Conservation (phyloP, 2,113 vertebrate genomes). For the Pomatostomus ruficeps region DNA sequence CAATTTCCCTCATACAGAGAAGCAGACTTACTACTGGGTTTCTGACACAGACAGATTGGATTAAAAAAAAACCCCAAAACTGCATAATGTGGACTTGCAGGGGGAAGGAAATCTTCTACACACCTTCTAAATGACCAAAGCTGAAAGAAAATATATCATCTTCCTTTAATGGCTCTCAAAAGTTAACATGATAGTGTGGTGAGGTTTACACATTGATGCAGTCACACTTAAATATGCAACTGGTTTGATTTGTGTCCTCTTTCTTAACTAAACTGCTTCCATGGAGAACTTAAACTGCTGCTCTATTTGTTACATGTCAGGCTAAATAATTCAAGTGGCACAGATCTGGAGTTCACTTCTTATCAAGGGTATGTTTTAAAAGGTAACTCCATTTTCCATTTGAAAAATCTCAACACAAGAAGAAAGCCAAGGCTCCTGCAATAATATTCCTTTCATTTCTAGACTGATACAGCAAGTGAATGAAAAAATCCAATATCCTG, state of each 20-base stretch:
- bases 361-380: slow-evolving; percentile 15
- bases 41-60: slow-evolving; percentile 71
- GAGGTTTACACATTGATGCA: neutral
- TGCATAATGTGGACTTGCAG: slow-evolving; percentile 60
- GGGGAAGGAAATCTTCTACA: slow-evolving; percentile 33
- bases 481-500: neutral
- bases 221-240: slow-evolving; percentile 35
- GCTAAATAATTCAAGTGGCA: slow-evolving; percentile 39
- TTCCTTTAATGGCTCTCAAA: slow-evolving; percentile 26
- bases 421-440: neutral
- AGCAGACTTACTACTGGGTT: slow-evolving; percentile 71
- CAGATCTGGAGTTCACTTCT: slow-evolving; percentile 16
- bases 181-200: neutral
- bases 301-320: slow-evolving; percentile 8
- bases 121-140: slow-evolving; percentile 58
- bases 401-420: slow-evolving; percentile 5
- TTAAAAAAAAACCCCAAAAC: slow-evolving; percentile 39
- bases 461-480: neutral
- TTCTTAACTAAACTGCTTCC: slow-evolving; percentile 33
- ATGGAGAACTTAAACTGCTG: neutral
- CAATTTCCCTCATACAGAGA: slow-evolving; percentile 79
- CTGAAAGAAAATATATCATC: slow-evolving; percentile 36
- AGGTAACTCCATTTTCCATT: neutral
- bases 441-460: neutral
- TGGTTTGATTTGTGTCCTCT: slow-evolving; percentile 20